A percentile compares a stretch with the other conserved stretches of the same genome.
phyloP scores from a whole-genome alignment of 2,888 invertebrate genomes.

The Epirrhoe tristata region DNA sequence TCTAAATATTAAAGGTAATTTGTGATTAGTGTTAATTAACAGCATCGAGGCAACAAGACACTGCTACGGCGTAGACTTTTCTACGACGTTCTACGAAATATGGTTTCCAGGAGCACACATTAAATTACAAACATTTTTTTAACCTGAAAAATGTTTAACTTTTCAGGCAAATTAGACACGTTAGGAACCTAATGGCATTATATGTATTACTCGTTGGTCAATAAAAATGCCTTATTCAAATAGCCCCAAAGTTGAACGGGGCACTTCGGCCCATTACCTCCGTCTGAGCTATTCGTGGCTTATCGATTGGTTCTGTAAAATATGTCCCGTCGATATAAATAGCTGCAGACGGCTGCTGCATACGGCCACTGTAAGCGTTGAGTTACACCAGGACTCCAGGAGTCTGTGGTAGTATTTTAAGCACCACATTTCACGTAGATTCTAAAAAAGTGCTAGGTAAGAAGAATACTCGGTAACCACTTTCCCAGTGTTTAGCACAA shows the following conservation, averaged over 20 bases:
- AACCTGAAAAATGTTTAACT: not conserved
- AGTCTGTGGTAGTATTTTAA: not conserved
- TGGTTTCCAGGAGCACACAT: not conserved
- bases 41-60: not conserved
- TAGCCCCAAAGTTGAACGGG: conserved; percentile 43
- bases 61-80: not conserved
- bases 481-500: not conserved
- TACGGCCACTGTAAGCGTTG: conserved; percentile 19
- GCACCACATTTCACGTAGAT: not conserved
- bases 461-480: not conserved
- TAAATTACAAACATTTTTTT: too few species aligned
- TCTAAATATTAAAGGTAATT: not conserved
- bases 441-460: not conserved
- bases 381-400: conserved; percentile 1
- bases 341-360: conserved; percentile 48
- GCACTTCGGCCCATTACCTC: conserved; percentile 67
- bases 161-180: not conserved
- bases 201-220: conserved; percentile 16
- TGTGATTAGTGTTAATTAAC: not conserved
- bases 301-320: conserved; percentile 71
- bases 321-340: conserved; percentile 62
- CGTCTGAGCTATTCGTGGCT: conserved; percentile 59
- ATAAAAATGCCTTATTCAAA: conserved; percentile 29
- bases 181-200: conserved; percentile 1
- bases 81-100: not conserved